A percentile compares a stretch with the other conserved stretches of the same genome.
Conservation (phyloP, 2,113 vertebrate species). For the Odobenus rosmarus region DNA sequence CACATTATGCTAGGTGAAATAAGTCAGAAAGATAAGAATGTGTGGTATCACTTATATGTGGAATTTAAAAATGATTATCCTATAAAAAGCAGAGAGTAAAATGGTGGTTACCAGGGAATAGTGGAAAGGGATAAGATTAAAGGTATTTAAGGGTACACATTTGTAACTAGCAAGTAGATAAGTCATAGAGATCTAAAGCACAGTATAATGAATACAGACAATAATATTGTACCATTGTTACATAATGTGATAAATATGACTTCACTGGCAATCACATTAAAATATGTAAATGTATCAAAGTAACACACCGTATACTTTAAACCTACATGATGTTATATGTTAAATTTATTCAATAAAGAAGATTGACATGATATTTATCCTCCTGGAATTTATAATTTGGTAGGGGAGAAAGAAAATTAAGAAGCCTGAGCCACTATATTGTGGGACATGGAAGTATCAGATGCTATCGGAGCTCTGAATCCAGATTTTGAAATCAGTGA, state of each 20-base stretch:
- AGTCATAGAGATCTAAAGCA: neutral
- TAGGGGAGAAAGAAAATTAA: neutral
- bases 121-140: neutral
- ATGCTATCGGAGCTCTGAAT: neutral
- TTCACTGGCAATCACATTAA: neutral
- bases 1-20: neutral
- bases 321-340: neutral
- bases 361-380: neutral
- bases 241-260: neutral
- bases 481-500: neutral
- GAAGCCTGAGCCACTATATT: neutral
- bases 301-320: neutral
- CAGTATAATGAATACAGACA: neutral
- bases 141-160: neutral
- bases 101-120: neutral
- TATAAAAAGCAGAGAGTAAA: neutral
- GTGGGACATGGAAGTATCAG: fast-evolving
- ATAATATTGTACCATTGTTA: neutral
- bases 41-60: neutral
- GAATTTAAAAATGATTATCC: neutral
- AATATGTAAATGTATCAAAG: neutral
- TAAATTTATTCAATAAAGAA: neutral
- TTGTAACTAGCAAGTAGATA: neutral
- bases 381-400: neutral
- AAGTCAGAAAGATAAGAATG: neutral